Evolutionary conservation across 1,140 invertebrate species (phyloP).

Genomic region (Drosophila pseudoananassae): DNA sequence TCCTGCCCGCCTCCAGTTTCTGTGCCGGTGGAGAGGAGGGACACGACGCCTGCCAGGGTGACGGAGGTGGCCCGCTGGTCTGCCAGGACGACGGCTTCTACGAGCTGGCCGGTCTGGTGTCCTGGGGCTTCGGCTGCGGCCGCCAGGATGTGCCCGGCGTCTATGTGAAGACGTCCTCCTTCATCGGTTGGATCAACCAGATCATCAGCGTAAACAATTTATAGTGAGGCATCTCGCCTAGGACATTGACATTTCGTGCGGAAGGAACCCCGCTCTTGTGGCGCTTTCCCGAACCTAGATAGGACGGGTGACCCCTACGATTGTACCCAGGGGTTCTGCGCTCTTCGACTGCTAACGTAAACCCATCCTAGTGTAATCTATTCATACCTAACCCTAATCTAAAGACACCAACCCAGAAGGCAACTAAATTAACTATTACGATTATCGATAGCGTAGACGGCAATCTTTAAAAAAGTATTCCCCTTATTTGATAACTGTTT

Average conservation of each 20-base stretch:
- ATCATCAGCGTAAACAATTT: constrained; percentile 97
- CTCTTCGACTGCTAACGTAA: constrained; percentile 68
- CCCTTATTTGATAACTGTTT: constrained; percentile 68
- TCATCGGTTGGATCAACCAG: constrained; percentile 98
- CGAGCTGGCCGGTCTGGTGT: constrained; percentile 95
- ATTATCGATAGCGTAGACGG: constrained; percentile 53
- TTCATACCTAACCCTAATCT: constrained; percentile 63
- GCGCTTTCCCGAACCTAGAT: constrained; percentile 28
- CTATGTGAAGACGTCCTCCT: constrained; percentile 96
- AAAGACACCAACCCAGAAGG: constrained; percentile 10
- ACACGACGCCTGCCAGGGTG: constrained; percentile 97
- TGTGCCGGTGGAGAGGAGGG: constrained; percentile 96
- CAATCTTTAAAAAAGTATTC: constrained; percentile 74
- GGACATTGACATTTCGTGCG: constrained; percentile 7
- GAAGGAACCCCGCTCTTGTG: constrained; percentile 66
- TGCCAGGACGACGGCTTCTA: constrained; percentile 97
- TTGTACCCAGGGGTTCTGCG: constrained; percentile 47
- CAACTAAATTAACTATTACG: constrained; percentile 48
- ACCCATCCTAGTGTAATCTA: constrained; percentile 77
- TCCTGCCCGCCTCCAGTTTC: constrained; percentile 95
- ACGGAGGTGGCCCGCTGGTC: constrained; percentile 95
- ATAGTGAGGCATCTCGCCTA: constrained; percentile 84
- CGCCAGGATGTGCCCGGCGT: constrained; percentile 95
- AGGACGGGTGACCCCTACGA: constrained; percentile 44
- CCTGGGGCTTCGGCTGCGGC: constrained; percentile 94